A percentile compares a stretch with the other conserved stretches of the same genome.
phyloP scores from a whole-genome alignment of 2,113 vertebrate genomes.

The Columbina picui region DNA sequence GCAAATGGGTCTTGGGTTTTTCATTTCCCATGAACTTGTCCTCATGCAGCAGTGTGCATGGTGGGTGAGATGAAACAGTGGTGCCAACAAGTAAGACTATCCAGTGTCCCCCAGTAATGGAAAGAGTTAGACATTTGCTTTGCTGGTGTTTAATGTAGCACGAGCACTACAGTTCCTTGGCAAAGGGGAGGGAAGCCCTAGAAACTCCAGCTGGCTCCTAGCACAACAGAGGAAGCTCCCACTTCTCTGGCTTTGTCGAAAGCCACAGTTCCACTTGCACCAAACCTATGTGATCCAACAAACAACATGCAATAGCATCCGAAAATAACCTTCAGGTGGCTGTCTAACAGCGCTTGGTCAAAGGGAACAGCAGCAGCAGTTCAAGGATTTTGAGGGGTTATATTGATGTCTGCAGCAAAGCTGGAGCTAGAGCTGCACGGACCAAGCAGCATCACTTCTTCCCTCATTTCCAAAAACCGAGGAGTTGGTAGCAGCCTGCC shows the following conservation, averaged over 20 bases:
- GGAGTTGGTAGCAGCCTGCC: neutral
- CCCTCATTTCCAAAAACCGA: neutral
- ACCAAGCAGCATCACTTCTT: neutral
- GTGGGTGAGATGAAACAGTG: neutral
- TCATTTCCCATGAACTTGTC: neutral
- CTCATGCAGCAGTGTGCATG: fast-evolving
- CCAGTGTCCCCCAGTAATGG: neutral
- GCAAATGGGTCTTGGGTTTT: neutral
- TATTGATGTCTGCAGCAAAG: neutral
- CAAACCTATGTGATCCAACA: neutral
- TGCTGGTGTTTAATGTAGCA: neutral
- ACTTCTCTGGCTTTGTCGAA: neutral
- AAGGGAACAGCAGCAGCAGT: neutral
- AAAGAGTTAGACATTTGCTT: neutral
- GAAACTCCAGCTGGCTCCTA: neutral
- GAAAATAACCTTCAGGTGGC: neutral
- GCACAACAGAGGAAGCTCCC: neutral
- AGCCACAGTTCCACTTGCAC: neutral
- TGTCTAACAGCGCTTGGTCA: neutral
- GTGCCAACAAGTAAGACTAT: neutral
- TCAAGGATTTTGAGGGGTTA: neutral
- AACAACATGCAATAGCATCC: neutral
- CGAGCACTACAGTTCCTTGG: neutral
- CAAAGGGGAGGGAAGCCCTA: neutral
- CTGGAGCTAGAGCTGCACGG: neutral